These are phyloP conservation scores for Upupa epops DNA, from an alignment of 2,113 vertebrate species.

Conservation along the genomic window DNA sequence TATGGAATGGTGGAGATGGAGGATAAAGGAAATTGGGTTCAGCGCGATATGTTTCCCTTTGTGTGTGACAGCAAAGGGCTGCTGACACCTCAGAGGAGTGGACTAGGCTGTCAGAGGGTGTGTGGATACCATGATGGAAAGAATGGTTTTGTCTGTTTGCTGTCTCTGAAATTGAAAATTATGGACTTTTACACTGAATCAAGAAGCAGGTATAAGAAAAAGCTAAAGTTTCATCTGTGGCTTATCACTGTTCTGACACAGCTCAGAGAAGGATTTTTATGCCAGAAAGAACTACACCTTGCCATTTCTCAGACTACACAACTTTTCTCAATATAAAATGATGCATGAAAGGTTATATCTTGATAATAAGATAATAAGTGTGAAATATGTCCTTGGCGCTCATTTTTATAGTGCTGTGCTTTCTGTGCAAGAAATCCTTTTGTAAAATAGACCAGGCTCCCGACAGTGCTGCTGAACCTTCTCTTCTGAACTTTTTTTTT, in stretches of 20 bases:
- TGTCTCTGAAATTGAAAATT: background rate
- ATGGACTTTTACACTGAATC: background rate
- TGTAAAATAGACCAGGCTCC: background rate
- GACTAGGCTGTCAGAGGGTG: background rate
- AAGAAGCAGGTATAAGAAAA: background rate
- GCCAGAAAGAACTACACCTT: background rate
- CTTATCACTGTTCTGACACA: background rate
- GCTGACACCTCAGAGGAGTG: background rate
- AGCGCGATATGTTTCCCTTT: background rate
- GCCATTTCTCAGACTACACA: constrained; percentile 1
- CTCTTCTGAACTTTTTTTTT: background rate
- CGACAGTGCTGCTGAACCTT: background rate
- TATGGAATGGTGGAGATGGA: background rate
- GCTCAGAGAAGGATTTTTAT: background rate
- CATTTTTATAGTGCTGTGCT: background rate
- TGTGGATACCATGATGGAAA: background rate
- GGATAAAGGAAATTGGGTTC: background rate
- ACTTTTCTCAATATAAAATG: background rate
- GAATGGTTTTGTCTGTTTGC: background rate
- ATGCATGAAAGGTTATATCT: constrained; percentile 13
- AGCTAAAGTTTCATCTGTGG: background rate
- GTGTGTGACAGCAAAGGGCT: background rate
- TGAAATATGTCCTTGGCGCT: constrained; percentile 38
- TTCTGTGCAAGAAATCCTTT: background rate
- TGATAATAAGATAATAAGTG: constrained; percentile 25